These are phyloP conservation scores for Adineta ricciae DNA, from an alignment of 2,888 invertebrate genomes.

Conservation along the genomic window DNA sequence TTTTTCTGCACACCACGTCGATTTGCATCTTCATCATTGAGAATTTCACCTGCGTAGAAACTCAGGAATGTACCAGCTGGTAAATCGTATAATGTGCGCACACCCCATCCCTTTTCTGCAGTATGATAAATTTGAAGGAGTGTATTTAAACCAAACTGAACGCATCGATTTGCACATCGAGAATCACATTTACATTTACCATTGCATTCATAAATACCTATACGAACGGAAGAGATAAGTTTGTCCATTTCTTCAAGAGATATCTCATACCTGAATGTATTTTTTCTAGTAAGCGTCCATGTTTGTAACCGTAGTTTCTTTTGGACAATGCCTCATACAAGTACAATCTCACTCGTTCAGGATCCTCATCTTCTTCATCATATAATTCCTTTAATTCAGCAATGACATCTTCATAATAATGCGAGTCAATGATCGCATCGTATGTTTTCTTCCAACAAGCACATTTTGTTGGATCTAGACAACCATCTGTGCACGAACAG, in stretches of 20 bases:
- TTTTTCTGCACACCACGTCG: slow-evolving; percentile 57
- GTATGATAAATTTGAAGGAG: slow-evolving; percentile 84
- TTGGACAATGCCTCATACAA: background rate
- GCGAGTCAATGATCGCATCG: slow-evolving; percentile 57
- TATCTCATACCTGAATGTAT: background rate
- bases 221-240: background rate
- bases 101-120: slow-evolving; percentile 83
- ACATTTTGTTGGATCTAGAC: slow-evolving; percentile 75
- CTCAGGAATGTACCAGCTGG: slow-evolving; percentile 88
- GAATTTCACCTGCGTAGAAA: slow-evolving; percentile 81
- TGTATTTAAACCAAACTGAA: slow-evolving; percentile 72
- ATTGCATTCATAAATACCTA: slow-evolving; percentile 82
- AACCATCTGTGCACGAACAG: slow-evolving; percentile 85
- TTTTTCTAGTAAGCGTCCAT: slow-evolving; percentile 7
- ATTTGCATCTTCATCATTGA: slow-evolving; percentile 65
- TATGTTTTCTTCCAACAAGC: slow-evolving; percentile 79
- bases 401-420: slow-evolving; percentile 22
- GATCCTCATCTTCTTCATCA: background rate
- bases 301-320: slow-evolving; percentile 1
- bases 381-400: background rate
- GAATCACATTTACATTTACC: slow-evolving; percentile 65
- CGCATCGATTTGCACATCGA: slow-evolving; percentile 77
- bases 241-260: too few relatives aligned
- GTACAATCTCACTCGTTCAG: background rate
- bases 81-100: slow-evolving; percentile 83